phyloP scores from a whole-genome alignment of 2,888 invertebrate genomes.

The Tiphia femorata region DNA sequence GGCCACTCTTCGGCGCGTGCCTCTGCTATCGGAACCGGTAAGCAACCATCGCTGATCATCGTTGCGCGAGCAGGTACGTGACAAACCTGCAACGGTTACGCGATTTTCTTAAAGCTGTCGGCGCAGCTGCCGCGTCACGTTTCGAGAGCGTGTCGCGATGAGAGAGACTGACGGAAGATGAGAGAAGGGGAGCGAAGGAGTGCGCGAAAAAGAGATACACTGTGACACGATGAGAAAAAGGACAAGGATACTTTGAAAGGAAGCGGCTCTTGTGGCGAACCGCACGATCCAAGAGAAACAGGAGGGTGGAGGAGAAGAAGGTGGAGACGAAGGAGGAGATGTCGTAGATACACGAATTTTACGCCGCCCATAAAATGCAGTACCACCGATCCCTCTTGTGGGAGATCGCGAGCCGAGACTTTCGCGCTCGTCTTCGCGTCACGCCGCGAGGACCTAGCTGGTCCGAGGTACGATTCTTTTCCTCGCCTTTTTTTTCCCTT shows the following conservation, averaged over 20 bases:
- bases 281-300: not conserved
- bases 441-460: not conserved
- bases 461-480: too few species aligned
- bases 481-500: too few species aligned
- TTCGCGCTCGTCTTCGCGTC: not conserved
- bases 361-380: constrained; percentile 11
- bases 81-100: constrained; percentile 33
- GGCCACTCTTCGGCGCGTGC: too few species aligned
- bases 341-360: constrained; percentile 21
- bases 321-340: constrained; percentile 1
- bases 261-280: too few species aligned
- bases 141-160: constrained; percentile 28
- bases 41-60: not conserved
- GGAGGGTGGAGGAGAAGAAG: not conserved
- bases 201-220: not conserved
- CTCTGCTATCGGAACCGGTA: too few species aligned
- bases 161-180: constrained; percentile 1
- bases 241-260: too few species aligned
- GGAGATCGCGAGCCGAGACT: constrained; percentile 1
- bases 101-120: constrained; percentile 35
- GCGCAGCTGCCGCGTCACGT: constrained; percentile 39
- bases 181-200: not conserved
- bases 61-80: constrained; percentile 15
- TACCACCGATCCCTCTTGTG: constrained; percentile 6
- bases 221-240: too few species aligned